Percentiles rank a stretch among this genome's conserved stretches.
Conservation (phyloP, 2,113 vertebrate genomes). For the Scomber scombrus region DNA sequence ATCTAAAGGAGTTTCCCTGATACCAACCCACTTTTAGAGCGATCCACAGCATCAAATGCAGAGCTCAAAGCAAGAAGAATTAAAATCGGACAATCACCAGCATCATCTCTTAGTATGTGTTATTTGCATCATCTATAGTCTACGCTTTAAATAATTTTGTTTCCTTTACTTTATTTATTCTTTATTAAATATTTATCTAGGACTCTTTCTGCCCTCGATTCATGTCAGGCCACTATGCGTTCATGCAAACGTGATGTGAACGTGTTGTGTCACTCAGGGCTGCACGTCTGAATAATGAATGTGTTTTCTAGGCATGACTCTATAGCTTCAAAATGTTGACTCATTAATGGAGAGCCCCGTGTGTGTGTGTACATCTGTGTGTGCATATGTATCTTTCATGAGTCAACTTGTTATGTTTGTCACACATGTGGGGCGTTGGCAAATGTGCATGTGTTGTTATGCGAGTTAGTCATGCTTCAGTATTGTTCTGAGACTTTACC, state of each 20-base stretch:
- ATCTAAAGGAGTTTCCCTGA: no score
- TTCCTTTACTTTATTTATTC: no score
- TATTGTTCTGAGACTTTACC: slow-evolving; percentile 3
- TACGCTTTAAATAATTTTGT: no score
- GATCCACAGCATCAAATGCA: no score
- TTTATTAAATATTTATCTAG: not conserved
- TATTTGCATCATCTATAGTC: no score
- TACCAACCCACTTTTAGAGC: no score
- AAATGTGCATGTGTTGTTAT: slow-evolving; percentile 4
- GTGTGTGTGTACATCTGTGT: not conserved
- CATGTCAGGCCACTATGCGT: slow-evolving; percentile 14
- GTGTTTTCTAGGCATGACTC: slow-evolving; percentile 62
- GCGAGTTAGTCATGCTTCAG: slow-evolving; percentile 27
- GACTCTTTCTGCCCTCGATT: slow-evolving; percentile 35
- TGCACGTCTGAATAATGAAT: slow-evolving; percentile 67
- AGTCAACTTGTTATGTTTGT: slow-evolving; percentile 44
- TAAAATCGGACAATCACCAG: no score
- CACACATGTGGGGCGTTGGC: slow-evolving; percentile 29
- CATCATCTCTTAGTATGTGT: no score
- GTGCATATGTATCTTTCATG: not conserved
- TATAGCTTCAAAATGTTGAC: slow-evolving; percentile 36
- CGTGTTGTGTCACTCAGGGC: slow-evolving; percentile 53
- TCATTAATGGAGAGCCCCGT: slow-evolving; percentile 42
- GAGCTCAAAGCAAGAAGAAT: no score
- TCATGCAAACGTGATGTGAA: slow-evolving; percentile 55